Base-by-base conservation (phyloP, 2,888 invertebrate species). In the Odontothrips loti region DNA sequence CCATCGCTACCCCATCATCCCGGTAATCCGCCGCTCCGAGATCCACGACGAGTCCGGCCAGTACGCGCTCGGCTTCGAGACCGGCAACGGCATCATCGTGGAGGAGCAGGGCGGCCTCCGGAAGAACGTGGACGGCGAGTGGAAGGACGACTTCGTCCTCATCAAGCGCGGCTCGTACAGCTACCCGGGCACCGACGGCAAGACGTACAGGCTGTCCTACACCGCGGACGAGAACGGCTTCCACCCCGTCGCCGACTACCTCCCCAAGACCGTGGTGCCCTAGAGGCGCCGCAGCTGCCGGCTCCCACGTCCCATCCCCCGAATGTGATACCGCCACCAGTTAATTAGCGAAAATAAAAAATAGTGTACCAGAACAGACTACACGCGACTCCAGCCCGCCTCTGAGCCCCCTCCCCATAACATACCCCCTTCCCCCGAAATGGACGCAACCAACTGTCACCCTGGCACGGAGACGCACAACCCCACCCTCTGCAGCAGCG, bases 41-140 rank as follows among this genome's bases (percentile, higher is more conserved):
- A 27, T 75, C 23, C 68, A 75, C 68, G 68, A 75, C 68, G 23
- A 75, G 68, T n/a, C 68, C 23, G 68, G 68, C 68, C 68, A 75
- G 68, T 75, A 27, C 68, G 68, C 23, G 68, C 68, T 75, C 23
- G 68, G 23, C 23, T 75, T 75, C 68, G 68, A 75, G 68, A 75
- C 68, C 23, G 68, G 68, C 23, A 75, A 75, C 23, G 68, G 68
- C 68, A 75, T 75, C 68, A 75, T 27, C 68, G 68, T 75, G 27
- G 68, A 75, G 68, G 68, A 75, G 68, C 68, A 75, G 68, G 68
- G 68, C 68, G 68, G 23, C 23, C 68, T 75, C 27, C 23, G 23
- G 68, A 23, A 23, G 27, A 27, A 27, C 68, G 11, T 27, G 27
- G 68, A 75, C 68, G 68, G 68, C 68, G 68, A 75, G 68, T 75